These are phyloP conservation scores for Plebejus anna DNA, from an alignment of 2,888 invertebrate species.

Conservation along the genomic window DNA sequence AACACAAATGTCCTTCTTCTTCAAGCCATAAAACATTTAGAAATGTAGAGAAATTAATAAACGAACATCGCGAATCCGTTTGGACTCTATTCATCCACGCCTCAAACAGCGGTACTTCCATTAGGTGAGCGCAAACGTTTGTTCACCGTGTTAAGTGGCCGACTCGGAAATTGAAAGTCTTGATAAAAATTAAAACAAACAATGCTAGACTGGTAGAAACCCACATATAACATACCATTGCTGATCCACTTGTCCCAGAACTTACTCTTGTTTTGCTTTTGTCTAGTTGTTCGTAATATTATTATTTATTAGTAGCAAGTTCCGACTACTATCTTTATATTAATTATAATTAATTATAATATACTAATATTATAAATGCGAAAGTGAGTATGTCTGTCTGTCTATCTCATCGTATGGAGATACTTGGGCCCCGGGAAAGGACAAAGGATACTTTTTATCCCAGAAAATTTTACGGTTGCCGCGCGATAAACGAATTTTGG, in stretches of 20 bases:
- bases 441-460: too few species aligned
- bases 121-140: conserved; percentile 20
- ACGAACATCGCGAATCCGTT: not conserved
- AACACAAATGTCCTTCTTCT: not conserved
- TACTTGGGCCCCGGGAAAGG: too few species aligned
- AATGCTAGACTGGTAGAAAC: not conserved
- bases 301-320: too few species aligned
- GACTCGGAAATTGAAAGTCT: conserved; percentile 8
- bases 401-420: too few species aligned
- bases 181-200: not conserved
- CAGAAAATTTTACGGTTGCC: too few species aligned
- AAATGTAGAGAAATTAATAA: not conserved
- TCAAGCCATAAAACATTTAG: not conserved
- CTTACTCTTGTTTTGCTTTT: not conserved
- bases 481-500: too few species aligned
- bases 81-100: conserved; percentile 6
- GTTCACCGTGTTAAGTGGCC: not conserved
- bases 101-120: conserved; percentile 18
- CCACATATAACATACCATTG: not conserved
- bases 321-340: too few species aligned
- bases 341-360: too few species aligned
- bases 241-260: not conserved
- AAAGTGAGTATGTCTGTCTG: too few species aligned
- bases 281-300: not conserved
- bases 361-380: too few species aligned